Base-by-base conservation (phyloP, 2,797 vertebrate species). In the Tenualosa thibaudeaui region DNA sequence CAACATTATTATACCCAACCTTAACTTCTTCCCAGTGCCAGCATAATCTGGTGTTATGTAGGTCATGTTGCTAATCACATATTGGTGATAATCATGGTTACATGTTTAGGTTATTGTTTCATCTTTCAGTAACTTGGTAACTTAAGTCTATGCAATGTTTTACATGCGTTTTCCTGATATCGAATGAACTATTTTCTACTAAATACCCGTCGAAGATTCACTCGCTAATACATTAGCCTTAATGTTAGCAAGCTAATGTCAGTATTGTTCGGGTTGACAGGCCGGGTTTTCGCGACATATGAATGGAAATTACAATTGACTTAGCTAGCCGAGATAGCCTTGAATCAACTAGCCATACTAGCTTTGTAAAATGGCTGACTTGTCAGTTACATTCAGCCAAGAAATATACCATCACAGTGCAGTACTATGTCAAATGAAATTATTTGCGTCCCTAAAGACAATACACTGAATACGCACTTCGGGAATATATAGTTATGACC, bases 301-400 rank as follows among this genome's bases (percentile, higher is more conserved):
- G 71, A 78, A 78, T 78, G 71, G 71, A 78, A 78, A 78, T 78
- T 78, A 46, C 71, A 46, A 78, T 78, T 78, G 71, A 78, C 40
- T 78, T 78, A 46, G 71, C 71, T 78, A 78, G 71, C 71, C 37
- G 68, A 46, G 71, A 46, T 78, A 78, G 71, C 71, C 40, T 78
- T 46, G 37, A 40, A 78, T 78, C 71, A 5, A 78, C 71, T 78
- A 78, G 71, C 71, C 19, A 78, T 78, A 78, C 71, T 78, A 78
- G 71, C 71, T 78, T 86, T 84, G 84, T 87, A 89, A 90, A 88
- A 89, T 89, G 90, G 90, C 90, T 90, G 89, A 90, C 90, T 82
- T 84, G 62, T 87, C 87, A 84, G 82, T 85, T 86, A 81, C 84
- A 86, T 81, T 54, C 84, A 84, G 46, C 86, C 87, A 81, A 86